A percentile compares a stretch with the other conserved stretches of the same genome.
Conservation (phyloP, 2,797 vertebrate species). For the Leuciscus waleckii region DNA sequence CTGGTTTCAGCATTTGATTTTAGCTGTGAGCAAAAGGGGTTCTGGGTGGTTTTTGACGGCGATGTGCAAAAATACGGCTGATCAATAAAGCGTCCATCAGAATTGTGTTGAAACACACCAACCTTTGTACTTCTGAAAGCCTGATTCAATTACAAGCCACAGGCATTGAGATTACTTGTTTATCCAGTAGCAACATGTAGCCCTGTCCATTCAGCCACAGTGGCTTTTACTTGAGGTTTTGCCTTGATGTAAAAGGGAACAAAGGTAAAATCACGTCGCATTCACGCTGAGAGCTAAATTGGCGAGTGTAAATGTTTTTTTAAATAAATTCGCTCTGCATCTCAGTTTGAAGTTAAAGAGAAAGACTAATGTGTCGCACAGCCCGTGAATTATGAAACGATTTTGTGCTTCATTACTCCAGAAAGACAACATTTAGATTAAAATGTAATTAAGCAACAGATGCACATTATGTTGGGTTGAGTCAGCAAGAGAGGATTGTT, state of each 20-base stretch:
- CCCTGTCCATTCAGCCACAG: constrained; percentile 4
- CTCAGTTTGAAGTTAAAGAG: constrained; percentile 27
- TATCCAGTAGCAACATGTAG: constrained; percentile 28
- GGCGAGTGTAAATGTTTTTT: constrained; percentile 49
- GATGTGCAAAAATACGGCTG: background rate
- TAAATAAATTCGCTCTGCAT: constrained; percentile 26
- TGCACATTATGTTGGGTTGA: constrained; percentile 45
- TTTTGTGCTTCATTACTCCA: constrained; percentile 59
- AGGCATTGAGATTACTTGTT: constrained; percentile 34
- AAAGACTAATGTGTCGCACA: constrained; percentile 29
- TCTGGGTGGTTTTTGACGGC: constrained; percentile 6
- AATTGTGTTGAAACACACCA: constrained; percentile 32
- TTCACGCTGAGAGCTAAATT: constrained; percentile 50
- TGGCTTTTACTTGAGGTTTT: constrained; percentile 11
- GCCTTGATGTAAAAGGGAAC: constrained; percentile 7
- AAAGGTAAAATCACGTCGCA: constrained; percentile 9
- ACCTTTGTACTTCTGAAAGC: constrained; percentile 29
- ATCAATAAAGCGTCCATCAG: background rate
- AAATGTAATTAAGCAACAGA: constrained; percentile 57
- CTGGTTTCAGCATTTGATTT: background rate
- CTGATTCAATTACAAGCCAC: constrained; percentile 19
- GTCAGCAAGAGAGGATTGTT: constrained; percentile 26
- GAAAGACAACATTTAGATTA: constrained; percentile 61
- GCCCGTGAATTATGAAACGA: constrained; percentile 53
- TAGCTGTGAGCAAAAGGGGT: constrained; percentile 9